Base-by-base conservation (phyloP, 2,888 invertebrate species). In the Catocala fraxini region DNA sequence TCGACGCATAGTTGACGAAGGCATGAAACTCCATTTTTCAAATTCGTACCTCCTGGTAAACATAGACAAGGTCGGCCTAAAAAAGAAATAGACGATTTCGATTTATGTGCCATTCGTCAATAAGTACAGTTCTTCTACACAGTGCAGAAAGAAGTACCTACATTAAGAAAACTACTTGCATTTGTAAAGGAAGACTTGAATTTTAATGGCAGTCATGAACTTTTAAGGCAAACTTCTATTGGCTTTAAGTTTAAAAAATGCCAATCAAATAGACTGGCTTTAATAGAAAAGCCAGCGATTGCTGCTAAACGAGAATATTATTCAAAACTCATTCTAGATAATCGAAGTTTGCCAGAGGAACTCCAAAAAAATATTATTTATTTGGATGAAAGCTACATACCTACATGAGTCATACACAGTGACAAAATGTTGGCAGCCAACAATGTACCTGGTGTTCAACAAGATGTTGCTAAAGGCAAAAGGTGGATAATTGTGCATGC, bases 301-400 rank as follows among this genome's bases (percentile, higher is more conserved):
- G 53, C 57, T 12, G 43, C 45, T 10, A 64, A 68, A 53, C 43
- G 70, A 39, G 74, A 70, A 58, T 9, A 46, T 46, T 73, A 73
- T 51, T 56, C 73, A n/a, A 47, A 46, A 6, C n/a, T 25, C 6
- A 72, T 74, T 9, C 60, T 64, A 13, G 41, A 51, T 33, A 76
- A 73, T 39, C 49, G 73, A 51, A 58, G 65, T 49, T 61, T 71
- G 52, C 72, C 77, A 5, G 57, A 65, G 52, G 74, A 73, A 13
- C 47, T 70, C 0, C 46, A 55, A 68, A 69, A 73, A 63, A 12
- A 72, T 45, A 70, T 77, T n/a, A 67, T 78, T 51, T 77, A 75
- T 64, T 55, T 78, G n/a, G 77, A 79, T 70, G 78, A 79, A 52
- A 79, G 74, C 51, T 77, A 77, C 45, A 68, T 77, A 33, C n/a